A percentile compares a stretch with the other conserved stretches of the same genome.
These are phyloP conservation scores for Sebastes flavidus DNA, from an alignment of 2,797 vertebrate species.

Conservation along the genomic window DNA sequence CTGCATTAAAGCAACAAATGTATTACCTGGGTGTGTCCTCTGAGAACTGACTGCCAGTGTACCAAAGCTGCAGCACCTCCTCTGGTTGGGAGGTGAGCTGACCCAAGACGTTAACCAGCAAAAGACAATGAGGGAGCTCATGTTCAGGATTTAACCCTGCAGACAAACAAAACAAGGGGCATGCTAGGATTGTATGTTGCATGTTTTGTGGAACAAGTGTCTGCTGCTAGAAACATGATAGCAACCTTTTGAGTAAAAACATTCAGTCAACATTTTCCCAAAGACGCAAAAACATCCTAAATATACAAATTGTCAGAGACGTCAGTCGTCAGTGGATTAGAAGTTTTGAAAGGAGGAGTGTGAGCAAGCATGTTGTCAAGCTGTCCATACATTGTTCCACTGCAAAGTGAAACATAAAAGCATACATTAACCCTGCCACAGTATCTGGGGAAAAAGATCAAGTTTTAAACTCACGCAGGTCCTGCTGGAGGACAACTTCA, in stretches of 20 bases:
- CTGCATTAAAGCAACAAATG: not conserved
- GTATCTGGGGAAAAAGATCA: not conserved
- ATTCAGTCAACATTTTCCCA: not conserved
- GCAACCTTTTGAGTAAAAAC: not conserved
- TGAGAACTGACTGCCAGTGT: slow-evolving; percentile 77
- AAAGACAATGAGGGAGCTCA: slow-evolving; percentile 87
- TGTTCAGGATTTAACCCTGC: slow-evolving; percentile 84
- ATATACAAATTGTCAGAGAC: not conserved
- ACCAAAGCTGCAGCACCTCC: slow-evolving; percentile 88
- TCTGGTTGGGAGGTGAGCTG: slow-evolving; percentile 85
- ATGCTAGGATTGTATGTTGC: not conserved
- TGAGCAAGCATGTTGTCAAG: too few relatives aligned
- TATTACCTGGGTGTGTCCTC: slow-evolving; percentile 79
- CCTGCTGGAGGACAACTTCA: slow-evolving; percentile 84
- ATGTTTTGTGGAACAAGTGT: not conserved
- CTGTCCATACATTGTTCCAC: too few relatives aligned
- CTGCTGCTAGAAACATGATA: not conserved
- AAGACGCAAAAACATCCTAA: not conserved
- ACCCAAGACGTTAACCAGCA: slow-evolving; percentile 85
- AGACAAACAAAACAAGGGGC: slow-evolving; percentile 8
- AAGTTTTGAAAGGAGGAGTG: not conserved
- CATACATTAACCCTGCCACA: not conserved
- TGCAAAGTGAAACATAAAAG: not conserved
- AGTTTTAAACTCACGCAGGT: slow-evolving; percentile 77
- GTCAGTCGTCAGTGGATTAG: not conserved